Evolutionary conservation across 2,888 invertebrate species (phyloP).

Genomic region (Apamea epomidion): DNA sequence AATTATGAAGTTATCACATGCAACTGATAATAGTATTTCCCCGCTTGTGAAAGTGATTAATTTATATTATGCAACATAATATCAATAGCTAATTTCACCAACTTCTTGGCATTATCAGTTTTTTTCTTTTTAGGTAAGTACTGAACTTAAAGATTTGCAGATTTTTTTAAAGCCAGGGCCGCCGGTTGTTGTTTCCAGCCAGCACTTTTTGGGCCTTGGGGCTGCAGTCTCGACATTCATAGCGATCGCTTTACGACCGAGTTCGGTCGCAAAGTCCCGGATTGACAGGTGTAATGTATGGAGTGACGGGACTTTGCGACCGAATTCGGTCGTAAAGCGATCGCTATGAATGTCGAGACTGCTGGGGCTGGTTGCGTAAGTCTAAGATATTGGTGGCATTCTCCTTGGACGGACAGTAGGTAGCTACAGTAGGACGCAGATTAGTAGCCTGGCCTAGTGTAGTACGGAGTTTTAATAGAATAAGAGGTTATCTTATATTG

Average conservation of each 20-base stretch:
- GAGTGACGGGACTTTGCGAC: too few species aligned
- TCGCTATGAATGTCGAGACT: too few species aligned
- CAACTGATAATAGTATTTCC: slow-evolving; percentile 6
- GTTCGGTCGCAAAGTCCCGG: too few species aligned
- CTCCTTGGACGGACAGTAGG: not conserved
- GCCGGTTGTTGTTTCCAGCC: not conserved
- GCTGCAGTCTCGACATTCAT: too few species aligned
- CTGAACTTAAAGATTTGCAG: not conserved
- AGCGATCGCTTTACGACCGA: too few species aligned
- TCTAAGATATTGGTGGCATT: not conserved
- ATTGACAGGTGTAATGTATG: too few species aligned
- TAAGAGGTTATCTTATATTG: not conserved
- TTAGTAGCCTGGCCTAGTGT: not conserved
- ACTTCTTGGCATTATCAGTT: too few species aligned
- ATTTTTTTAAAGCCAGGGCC: not conserved
- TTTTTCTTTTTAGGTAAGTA: not conserved
- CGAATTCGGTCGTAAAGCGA: too few species aligned
- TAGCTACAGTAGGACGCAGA: too few species aligned
- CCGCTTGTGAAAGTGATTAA: not conserved
- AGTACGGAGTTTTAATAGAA: not conserved
- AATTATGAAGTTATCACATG: not conserved
- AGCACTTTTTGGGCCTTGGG: not conserved
- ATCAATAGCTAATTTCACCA: too few species aligned
- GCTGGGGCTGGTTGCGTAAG: not conserved
- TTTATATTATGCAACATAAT: too few species aligned